Conservation (phyloP, 1,140 invertebrate genomes). For the Pogonomyrmex californicus region DNA sequence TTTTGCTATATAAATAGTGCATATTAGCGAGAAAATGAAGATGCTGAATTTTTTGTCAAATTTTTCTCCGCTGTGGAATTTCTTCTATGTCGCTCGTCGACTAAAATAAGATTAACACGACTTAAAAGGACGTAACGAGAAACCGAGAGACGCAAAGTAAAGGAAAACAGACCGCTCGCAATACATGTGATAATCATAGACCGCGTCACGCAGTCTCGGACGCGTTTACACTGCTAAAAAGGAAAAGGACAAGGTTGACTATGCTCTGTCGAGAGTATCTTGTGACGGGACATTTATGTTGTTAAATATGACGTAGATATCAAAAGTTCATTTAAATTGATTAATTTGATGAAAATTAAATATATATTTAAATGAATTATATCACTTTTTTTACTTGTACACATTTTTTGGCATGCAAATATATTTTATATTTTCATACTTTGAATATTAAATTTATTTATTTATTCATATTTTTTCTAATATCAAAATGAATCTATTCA, state of each 20-base stretch:
- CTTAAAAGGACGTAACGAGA: conserved; percentile 24
- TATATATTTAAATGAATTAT: neutral
- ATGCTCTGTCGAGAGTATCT: neutral
- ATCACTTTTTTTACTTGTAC: neutral
- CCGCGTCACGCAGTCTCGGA: conserved; percentile 55
- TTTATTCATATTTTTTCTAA: neutral
- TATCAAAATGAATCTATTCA: neutral
- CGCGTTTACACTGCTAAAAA: conserved; percentile 20
- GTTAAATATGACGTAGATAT: neutral
- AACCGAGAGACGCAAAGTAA: conserved; percentile 30
- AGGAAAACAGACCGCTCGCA: conserved; percentile 29
- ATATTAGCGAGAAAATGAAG: neutral
- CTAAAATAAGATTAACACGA: conserved; percentile 23
- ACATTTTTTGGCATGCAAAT: neutral
- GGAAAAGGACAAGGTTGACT: conserved; percentile 13
- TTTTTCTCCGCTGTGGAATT: neutral
- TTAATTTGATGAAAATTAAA: neutral
- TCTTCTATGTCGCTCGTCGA: conserved; percentile 18
- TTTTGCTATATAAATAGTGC: neutral
- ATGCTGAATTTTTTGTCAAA: neutral
- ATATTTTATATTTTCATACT: neutral
- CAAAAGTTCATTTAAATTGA: neutral
- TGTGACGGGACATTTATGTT: conserved; percentile 21
- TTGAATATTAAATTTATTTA: neutral
- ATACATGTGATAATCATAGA: conserved; percentile 57